Percentiles rank a stretch among this genome's conserved stretches.
Evolutionary conservation across 2,797 vertebrate species (phyloP).

Genomic region (Sylvia borin): DNA sequence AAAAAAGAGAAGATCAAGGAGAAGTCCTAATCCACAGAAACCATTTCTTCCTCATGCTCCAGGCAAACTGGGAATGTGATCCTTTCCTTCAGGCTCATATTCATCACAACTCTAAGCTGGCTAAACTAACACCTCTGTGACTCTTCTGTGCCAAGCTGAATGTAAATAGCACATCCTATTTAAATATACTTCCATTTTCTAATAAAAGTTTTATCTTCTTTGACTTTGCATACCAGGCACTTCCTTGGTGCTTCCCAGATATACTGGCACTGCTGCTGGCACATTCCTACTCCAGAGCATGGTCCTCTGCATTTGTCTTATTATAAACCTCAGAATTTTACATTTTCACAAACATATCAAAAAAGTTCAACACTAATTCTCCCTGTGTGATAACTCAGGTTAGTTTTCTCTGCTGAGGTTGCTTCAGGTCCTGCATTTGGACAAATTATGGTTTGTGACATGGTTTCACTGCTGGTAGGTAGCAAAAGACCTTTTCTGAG

Average conservation of each 20-base stretch:
- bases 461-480: neutral
- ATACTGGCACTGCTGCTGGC: rapidly evolving
- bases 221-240: neutral
- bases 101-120: neutral
- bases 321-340: neutral
- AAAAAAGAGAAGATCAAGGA: neutral
- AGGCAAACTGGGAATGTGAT: neutral
- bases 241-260: neutral
- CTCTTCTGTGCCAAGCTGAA: neutral
- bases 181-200: neutral
- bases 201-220: neutral
- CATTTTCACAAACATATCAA: neutral
- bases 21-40: neutral
- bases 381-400: neutral
- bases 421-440: neutral
- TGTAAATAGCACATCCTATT: neutral
- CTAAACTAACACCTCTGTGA: neutral
- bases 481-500: neutral
- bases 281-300: neutral
- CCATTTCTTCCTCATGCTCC: neutral
- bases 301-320: neutral
- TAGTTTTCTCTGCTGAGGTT: neutral
- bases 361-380: neutral
- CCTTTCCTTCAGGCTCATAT: neutral
- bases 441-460: neutral